phyloP scores from a whole-genome alignment of 1,140 invertebrate species.

The Lepidotrigona ventralis region DNA sequence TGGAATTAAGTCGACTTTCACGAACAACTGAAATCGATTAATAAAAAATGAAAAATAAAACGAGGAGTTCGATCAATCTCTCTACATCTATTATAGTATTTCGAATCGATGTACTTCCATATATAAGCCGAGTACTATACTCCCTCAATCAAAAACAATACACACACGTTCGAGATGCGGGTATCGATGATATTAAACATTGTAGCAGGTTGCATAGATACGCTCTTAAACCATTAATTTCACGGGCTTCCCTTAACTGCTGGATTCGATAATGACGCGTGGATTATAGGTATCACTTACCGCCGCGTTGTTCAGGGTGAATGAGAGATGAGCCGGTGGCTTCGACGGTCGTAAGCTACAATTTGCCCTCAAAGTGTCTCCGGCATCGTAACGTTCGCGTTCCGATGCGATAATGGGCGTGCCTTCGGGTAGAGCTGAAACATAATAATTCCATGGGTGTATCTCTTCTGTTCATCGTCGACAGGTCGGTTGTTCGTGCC shows the following conservation, averaged over 20 bases:
- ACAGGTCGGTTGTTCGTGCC: conserved; percentile 15
- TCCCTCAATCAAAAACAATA: not conserved
- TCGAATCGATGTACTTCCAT: not conserved
- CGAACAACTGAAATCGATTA: too few relatives aligned
- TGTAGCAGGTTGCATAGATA: not conserved
- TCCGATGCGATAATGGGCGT: conserved; percentile 80
- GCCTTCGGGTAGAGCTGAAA: conserved; percentile 76
- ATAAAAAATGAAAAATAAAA: too few relatives aligned
- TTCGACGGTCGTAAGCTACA: conserved; percentile 88
- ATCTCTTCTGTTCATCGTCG: conserved; percentile 43
- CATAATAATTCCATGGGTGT: conserved; percentile 65
- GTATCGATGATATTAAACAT: not conserved
- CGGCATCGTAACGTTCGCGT: conserved; percentile 86
- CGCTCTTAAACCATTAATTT: conserved; percentile 38
- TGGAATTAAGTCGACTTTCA: not conserved
- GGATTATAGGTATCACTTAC: conserved; percentile 81
- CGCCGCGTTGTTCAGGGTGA: conserved; percentile 86
- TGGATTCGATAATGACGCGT: conserved; percentile 53
- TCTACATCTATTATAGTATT: not conserved
- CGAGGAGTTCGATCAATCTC: too few relatives aligned
- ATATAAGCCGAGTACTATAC: too few relatives aligned
- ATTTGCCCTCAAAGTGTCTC: conserved; percentile 88
- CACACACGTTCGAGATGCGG: not conserved
- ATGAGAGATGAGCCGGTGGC: conserved; percentile 84
- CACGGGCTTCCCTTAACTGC: not conserved